These are phyloP conservation scores for Opisthocomus hoazin DNA, from an alignment of 2,113 vertebrate genomes.

Conservation along the genomic window DNA sequence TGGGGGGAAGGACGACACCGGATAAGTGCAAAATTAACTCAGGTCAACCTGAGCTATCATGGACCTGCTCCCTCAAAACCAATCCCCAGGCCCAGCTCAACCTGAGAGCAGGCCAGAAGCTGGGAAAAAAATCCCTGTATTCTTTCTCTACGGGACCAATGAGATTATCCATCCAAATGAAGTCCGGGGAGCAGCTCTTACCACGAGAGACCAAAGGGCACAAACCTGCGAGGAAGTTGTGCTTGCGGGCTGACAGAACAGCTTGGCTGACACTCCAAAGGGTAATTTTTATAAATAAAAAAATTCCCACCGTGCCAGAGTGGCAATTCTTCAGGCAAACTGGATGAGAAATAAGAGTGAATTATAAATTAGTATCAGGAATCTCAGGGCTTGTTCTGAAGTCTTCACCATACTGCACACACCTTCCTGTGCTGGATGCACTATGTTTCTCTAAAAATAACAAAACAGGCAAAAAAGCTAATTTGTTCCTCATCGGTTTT, in stretches of 20 bases:
- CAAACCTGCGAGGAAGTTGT: fast-evolving
- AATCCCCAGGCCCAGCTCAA: not conserved
- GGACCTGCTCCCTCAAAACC: not conserved
- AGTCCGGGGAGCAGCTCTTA: not conserved
- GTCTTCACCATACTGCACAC: not conserved
- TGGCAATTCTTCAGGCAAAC: not conserved
- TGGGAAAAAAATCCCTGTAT: not conserved
- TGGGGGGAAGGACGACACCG: not conserved
- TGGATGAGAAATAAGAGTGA: not conserved
- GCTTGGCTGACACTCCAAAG: not conserved
- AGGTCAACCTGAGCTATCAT: not conserved
- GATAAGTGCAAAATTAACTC: not conserved
- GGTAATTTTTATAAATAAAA: not conserved
- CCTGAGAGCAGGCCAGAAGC: not conserved
- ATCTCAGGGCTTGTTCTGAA: not conserved
- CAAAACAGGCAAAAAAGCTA: not conserved
- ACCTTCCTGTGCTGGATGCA: not conserved
- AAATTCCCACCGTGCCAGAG: not conserved
- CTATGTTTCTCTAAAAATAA: not conserved
- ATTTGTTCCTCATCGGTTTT: not conserved
- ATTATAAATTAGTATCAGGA: not conserved
- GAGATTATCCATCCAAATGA: not conserved
- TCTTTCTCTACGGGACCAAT: not conserved
- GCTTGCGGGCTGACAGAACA: not conserved
- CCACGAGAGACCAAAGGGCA: not conserved